phyloP scores from a whole-genome alignment of 1,140 invertebrate species.

The Charaxes varanes region DNA sequence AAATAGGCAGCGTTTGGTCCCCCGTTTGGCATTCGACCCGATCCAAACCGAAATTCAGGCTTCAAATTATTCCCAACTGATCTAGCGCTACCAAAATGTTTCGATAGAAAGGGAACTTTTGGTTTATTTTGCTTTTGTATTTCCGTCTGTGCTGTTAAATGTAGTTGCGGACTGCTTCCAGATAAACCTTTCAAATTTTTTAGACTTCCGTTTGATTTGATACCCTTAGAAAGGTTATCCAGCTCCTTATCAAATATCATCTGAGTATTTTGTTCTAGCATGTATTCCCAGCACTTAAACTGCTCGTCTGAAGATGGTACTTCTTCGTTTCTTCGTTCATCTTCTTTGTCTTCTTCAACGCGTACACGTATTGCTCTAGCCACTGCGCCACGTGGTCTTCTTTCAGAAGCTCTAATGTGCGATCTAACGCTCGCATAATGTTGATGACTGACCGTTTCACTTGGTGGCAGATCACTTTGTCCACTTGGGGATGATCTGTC shows the following conservation, averaged over 20 bases:
- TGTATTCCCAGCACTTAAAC: constrained; percentile 94
- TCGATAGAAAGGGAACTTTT: constrained; percentile 78
- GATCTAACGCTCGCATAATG: constrained; percentile 63
- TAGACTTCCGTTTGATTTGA: constrained; percentile 68
- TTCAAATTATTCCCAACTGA: constrained; percentile 70
- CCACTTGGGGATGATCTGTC: constrained; percentile 88
- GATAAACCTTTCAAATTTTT: constrained; percentile 72
- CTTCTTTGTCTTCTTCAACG: constrained; percentile 77
- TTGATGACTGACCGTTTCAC: constrained; percentile 51
- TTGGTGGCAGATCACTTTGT: constrained; percentile 81
- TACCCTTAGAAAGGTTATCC: constrained; percentile 84
- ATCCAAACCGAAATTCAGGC: constrained; percentile 68
- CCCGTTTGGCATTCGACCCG: constrained; percentile 73
- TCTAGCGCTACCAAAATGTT: constrained; percentile 85
- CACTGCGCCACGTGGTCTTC: constrained; percentile 75
- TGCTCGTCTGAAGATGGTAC: constrained; percentile 83
- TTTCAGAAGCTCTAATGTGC: constrained; percentile 60
- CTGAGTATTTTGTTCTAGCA: constrained; percentile 93
- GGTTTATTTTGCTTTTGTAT: constrained; percentile 37
- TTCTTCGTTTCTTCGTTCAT: constrained; percentile 74
- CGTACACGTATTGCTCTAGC: constrained; percentile 74
- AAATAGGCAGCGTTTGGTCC: constrained; percentile 90
- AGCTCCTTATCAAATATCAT: constrained; percentile 90
- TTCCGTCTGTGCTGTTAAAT: constrained; percentile 38
- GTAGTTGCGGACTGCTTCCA: constrained; percentile 76